These are phyloP conservation scores for Chrysopilus asiliformis DNA, from an alignment of 2,888 invertebrate species.

Conservation along the genomic window DNA sequence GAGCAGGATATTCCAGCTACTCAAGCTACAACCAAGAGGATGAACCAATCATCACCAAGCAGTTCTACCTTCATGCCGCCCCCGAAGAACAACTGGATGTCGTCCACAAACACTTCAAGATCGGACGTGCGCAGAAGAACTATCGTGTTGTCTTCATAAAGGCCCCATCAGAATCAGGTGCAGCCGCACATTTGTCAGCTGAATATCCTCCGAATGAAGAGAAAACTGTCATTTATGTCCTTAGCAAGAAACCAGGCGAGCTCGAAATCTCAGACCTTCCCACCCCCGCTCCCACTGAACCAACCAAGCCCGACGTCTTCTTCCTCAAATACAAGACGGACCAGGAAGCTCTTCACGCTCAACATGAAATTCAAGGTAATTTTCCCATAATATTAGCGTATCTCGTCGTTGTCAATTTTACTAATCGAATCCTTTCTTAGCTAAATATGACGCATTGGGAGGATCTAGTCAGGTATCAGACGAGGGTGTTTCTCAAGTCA, in stretches of 20 bases:
- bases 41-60: slow-evolving; percentile 14
- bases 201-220: slow-evolving; percentile 31
- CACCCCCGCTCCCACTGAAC: slow-evolving; percentile 26
- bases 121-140: slow-evolving; percentile 33
- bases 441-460: slow-evolving; percentile 23
- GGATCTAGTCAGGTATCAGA: slow-evolving; percentile 20
- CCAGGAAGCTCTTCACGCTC: slow-evolving; percentile 34
- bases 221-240: slow-evolving; percentile 35
- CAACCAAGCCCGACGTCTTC: slow-evolving; percentile 34
- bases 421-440: too few relatives aligned
- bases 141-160: slow-evolving; percentile 36
- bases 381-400: too few relatives aligned
- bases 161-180: slow-evolving; percentile 25
- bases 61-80: slow-evolving; percentile 18
- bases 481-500: slow-evolving; percentile 23
- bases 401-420: too few relatives aligned
- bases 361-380: too few relatives aligned
- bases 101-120: slow-evolving; percentile 7
- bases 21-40: neutral
- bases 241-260: slow-evolving; percentile 30
- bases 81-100: slow-evolving; percentile 14
- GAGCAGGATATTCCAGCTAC: slow-evolving; percentile 1
- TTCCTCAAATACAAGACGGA: slow-evolving; percentile 35
- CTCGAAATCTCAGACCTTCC: slow-evolving; percentile 27
- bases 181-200: slow-evolving; percentile 28